Evolutionary conservation across 1,140 invertebrate species (phyloP).

Genomic region (Drosophila nigromelanica): DNA sequence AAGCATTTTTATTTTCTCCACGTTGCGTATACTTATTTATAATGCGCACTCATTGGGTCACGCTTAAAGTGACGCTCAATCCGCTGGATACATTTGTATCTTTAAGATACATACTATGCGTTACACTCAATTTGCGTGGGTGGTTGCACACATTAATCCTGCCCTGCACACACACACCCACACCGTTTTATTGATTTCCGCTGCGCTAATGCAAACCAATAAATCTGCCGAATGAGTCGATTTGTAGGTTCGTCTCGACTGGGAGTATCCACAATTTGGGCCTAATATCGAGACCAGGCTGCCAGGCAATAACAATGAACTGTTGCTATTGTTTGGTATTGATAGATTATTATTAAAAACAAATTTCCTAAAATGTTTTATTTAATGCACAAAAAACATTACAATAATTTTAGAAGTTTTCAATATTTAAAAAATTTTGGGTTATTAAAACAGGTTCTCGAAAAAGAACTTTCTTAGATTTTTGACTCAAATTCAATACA

Average conservation of each 20-base stretch:
- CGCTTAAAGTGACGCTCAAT: constrained; percentile 8
- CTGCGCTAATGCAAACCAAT: constrained; percentile 70
- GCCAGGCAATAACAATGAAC: constrained; percentile 65
- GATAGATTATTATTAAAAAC: no score
- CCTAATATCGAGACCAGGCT: constrained; percentile 37
- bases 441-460: no score
- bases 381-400: no score
- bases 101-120: constrained; percentile 29
- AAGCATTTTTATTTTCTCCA: constrained; percentile 6
- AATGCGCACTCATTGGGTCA: background rate
- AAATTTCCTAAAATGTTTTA: no score
- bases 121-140: constrained; percentile 24
- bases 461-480: no score
- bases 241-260: constrained; percentile 57
- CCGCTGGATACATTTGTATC: constrained; percentile 29
- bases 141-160: constrained; percentile 35
- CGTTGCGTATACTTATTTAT: constrained; percentile 30
- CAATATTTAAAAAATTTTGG: no score
- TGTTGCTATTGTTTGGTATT: constrained; percentile 81
- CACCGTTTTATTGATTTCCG: constrained; percentile 72
- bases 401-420: no score
- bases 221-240: constrained; percentile 77
- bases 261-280: constrained; percentile 38
- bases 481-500: no score
- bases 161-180: background rate